Evolutionary conservation across 2,888 invertebrate genomes (phyloP), one percentile per base, ranked within the genome.

Genomic region (Schizotus pectinicornis): DNA sequence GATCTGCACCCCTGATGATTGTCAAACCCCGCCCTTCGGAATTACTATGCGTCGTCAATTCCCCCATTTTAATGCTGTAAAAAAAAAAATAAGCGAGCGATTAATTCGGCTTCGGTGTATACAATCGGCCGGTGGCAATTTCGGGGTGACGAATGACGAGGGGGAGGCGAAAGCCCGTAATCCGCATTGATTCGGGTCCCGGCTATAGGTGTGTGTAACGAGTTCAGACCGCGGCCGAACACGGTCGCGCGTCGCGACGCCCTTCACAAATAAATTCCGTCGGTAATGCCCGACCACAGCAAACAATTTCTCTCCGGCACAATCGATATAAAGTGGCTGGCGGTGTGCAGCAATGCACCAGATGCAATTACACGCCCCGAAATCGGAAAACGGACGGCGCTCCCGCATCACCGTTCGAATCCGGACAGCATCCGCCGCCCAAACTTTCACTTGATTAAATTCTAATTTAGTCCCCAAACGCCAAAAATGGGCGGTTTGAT

Each of bases 311-410:
- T 47, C 22, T 31, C 22, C 13, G 39, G 31, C 22, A 30, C 14
- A 50, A 56, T 56, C 50, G 49, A 56, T 56, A 50, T 30, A 37
- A 48, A 32, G n/a, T 42, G 34, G 38, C 55, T 53, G 33, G 31
- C n/a, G n/a, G 31, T 13, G 11, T 31, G 42, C 13, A 13, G 39
- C 31, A 42, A 42, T 42, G 42, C 42, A 12, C 31, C 42, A 42
- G 31, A 42, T 42, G 31, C 11, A 42, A 42, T 42, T 42, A 32
- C n/a, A 42, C 22, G 22, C 22, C 22, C 33, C n/a, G 13, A 42
- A 42, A 32, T 31, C 42, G 12, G 11, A 32, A 31, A 31, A 31
- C 31, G 31, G 9, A 30, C 31, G 11, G 33, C 22, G 22, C 22
- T 22, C 22, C 22, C 7, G 1, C 14, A 3, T 39, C 30, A 41